A percentile compares a stretch with the other conserved stretches of the same genome.
phyloP scores from a whole-genome alignment of 2,888 invertebrate species.

The Chrysolina oricalcia region DNA sequence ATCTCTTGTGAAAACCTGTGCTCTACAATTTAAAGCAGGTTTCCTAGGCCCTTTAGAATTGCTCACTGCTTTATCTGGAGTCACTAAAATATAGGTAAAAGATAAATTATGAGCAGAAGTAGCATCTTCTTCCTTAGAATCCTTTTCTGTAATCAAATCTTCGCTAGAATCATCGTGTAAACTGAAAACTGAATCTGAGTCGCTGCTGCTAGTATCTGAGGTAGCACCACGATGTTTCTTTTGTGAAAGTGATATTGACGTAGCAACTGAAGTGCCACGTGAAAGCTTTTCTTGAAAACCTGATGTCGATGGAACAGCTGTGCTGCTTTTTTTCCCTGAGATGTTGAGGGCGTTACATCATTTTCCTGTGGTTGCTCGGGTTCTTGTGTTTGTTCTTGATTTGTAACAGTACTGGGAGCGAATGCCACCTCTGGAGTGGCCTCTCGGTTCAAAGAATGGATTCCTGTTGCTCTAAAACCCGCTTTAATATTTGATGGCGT shows the following conservation, averaged over 20 bases:
- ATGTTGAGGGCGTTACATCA: neutral
- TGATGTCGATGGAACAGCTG: neutral
- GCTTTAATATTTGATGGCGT: slow-evolving; percentile 57
- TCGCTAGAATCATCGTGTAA: neutral
- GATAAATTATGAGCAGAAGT: neutral
- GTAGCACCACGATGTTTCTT: too few species aligned
- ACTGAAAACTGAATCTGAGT: neutral
- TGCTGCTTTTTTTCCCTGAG: neutral
- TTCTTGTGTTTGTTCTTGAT: slow-evolving; percentile 3
- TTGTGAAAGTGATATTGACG: too few species aligned
- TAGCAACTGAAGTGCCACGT: too few species aligned
- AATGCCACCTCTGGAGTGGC: slow-evolving; percentile 56
- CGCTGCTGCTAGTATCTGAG: too few species aligned
- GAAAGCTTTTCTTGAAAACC: too few species aligned
- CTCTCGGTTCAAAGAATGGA: slow-evolving; percentile 59
- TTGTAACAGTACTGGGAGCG: slow-evolving; percentile 27
- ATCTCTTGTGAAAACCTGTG: slow-evolving; percentile 12
- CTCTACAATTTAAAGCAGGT: slow-evolving; percentile 25
- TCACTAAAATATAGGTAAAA: neutral
- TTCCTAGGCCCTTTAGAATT: slow-evolving; percentile 6
- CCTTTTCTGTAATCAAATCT: neutral
- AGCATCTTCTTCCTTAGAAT: neutral
- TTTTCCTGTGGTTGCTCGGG: neutral
- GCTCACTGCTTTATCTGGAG: neutral
- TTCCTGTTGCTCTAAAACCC: slow-evolving; percentile 58